Evolutionary conservation across 2,888 invertebrate genomes (phyloP).

Genomic region (Minunthozetes semirufus): DNA sequence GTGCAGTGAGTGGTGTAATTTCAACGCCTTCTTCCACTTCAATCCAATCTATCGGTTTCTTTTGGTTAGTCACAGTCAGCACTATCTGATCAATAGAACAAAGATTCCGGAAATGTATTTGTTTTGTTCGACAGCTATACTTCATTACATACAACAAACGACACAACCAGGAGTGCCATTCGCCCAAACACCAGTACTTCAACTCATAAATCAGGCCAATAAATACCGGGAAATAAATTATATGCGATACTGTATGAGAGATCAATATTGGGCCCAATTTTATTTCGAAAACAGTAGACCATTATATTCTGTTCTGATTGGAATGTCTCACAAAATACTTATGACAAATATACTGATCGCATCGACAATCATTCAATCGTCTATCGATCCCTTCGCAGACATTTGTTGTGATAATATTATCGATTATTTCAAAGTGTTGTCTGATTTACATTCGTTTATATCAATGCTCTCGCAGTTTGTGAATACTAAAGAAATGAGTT

Average conservation of each 20-base stretch:
- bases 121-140: not conserved
- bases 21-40: constrained; percentile 7
- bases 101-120: not conserved
- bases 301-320: not conserved
- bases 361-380: not conserved
- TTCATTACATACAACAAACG: not conserved
- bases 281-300: not conserved
- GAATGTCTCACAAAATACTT: not conserved
- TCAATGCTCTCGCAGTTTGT: not conserved
- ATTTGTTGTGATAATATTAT: not conserved
- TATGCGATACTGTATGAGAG: not conserved
- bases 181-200: not conserved
- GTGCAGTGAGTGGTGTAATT: constrained; percentile 25
- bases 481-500: not conserved
- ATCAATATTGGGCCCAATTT: not conserved
- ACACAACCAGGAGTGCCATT: not conserved
- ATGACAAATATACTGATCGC: not conserved
- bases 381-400: not conserved
- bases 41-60: constrained; percentile 26
- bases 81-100: not conserved
- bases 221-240: not conserved
- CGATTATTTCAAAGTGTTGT: not conserved
- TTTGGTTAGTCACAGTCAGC: not conserved
- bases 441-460: not conserved
- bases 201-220: not conserved